Conservation (phyloP, 2,888 invertebrate genomes). For the Calameuta filiformis region DNA sequence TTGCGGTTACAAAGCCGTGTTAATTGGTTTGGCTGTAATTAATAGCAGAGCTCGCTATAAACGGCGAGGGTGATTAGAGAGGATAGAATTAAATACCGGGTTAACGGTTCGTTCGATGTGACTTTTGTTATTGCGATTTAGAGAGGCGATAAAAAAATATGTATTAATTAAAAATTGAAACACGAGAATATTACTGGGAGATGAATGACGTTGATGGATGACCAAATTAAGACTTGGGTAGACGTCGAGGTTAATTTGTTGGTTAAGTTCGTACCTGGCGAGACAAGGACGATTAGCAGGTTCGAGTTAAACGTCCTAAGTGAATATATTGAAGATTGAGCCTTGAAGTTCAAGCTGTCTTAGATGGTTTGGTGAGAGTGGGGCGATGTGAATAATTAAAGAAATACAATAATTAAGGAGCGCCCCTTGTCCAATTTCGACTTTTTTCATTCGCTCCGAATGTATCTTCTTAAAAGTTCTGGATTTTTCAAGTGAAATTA, state of each 20-base stretch:
- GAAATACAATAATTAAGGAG: neutral
- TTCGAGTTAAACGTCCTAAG: neutral
- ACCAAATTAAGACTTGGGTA: neutral
- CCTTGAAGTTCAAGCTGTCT: neutral
- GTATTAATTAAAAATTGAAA: neutral
- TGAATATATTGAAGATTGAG: neutral
- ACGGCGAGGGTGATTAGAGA: neutral
- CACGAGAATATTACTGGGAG: neutral
- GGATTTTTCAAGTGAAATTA: neutral
- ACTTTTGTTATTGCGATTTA: neutral
- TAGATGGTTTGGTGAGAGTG: neutral
- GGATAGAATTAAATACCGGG: neutral
- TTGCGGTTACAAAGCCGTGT: neutral
- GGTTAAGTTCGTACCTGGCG: neutral
- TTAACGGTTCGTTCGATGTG: neutral
- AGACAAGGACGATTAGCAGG: neutral
- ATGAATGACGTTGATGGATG: too few species aligned
- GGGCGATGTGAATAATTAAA: neutral
- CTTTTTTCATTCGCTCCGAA: neutral
- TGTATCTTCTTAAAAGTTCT: neutral
- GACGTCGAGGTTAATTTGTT: neutral
- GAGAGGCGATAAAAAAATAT: neutral
- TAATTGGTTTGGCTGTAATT: neutral
- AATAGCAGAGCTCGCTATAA: neutral
- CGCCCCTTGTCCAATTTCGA: neutral